A percentile compares a stretch with the other conserved stretches of the same genome.
Evolutionary conservation across 2,113 vertebrate species (phyloP).

Genomic region (Agapornis roseicollis): DNA sequence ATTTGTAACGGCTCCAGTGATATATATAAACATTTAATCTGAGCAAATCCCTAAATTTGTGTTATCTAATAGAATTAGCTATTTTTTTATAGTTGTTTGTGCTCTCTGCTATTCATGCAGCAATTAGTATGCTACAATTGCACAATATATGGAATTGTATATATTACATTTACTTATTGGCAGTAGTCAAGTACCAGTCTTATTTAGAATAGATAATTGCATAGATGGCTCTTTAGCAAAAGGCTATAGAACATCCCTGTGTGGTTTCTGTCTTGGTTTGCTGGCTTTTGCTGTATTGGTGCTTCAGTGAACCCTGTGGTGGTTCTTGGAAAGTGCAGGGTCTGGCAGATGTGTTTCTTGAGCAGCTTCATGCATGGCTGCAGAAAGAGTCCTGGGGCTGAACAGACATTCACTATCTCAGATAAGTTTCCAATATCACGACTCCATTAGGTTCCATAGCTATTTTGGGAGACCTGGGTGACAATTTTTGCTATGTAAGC

Average conservation of each 20-base stretch:
- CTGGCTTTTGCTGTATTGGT: not conserved
- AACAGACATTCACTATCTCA: not conserved
- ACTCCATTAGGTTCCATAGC: not conserved
- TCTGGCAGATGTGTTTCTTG: not conserved
- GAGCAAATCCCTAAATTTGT: not conserved
- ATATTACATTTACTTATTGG: not conserved
- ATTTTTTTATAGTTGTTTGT: not conserved
- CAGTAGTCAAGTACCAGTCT: not conserved
- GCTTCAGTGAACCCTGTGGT: not conserved
- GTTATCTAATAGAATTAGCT: not conserved
- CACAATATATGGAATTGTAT: not conserved
- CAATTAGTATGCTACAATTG: not conserved
- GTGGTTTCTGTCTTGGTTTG: not conserved
- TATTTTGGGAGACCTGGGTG: not conserved
- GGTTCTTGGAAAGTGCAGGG: not conserved
- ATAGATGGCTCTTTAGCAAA: not conserved
- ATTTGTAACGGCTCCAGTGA: rapidly evolving
- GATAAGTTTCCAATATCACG: not conserved
- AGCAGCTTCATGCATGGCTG: not conserved
- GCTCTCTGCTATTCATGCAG: not conserved
- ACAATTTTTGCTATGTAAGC: not conserved
- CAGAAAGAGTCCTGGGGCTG: not conserved
- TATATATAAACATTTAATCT: not conserved
- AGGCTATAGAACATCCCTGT: not conserved
- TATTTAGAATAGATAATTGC: not conserved